These are phyloP conservation scores for Balaenoptera acutorostrata DNA, from an alignment of 2,113 vertebrate species.

Conservation along the genomic window DNA sequence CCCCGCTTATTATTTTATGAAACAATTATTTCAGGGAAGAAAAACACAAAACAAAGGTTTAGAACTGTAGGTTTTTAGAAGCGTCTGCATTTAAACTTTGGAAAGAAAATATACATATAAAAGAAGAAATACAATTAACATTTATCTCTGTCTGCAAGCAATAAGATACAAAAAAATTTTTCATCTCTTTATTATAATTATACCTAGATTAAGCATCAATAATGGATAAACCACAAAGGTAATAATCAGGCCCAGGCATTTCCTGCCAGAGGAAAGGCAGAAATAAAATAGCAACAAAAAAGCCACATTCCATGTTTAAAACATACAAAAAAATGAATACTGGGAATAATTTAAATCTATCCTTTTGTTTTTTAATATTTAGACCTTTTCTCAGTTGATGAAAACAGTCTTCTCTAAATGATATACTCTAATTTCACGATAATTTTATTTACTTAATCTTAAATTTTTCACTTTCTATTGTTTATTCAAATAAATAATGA, in stretches of 20 bases:
- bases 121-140: neutral
- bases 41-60: constrained; percentile 3
- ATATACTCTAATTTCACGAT: neutral
- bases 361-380: neutral
- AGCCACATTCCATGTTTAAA: neutral
- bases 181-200: constrained; percentile 10
- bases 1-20: neutral
- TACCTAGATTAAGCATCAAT: neutral
- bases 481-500: neutral
- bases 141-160: neutral
- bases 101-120: constrained; percentile 6
- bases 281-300: neutral
- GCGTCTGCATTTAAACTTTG: neutral
- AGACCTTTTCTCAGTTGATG: neutral
- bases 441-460: neutral
- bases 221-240: neutral
- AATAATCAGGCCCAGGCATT: neutral
- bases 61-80: neutral
- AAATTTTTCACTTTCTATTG: neutral
- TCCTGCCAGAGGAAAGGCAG: neutral
- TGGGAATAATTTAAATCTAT: neutral
- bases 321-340: neutral
- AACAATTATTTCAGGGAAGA: neutral
- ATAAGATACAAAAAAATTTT: neutral
- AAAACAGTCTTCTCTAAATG: neutral